Percentiles rank a stretch among this genome's conserved stretches.
These are phyloP conservation scores for Pseudochirops corinnae DNA, from an alignment of 2,797 vertebrate species.

Conservation along the genomic window DNA sequence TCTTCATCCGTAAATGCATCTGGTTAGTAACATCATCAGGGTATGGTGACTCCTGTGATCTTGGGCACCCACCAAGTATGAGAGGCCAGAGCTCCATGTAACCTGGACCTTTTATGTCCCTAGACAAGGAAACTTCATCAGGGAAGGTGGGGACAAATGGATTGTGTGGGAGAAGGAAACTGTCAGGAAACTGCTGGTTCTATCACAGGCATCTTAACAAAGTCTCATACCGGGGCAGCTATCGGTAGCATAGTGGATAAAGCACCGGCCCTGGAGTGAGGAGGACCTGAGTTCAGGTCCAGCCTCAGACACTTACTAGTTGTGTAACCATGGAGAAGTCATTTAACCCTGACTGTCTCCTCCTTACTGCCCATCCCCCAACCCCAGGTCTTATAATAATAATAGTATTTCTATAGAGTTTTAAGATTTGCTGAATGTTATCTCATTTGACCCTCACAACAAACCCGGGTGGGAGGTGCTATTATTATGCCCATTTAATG, in stretches of 20 bases:
- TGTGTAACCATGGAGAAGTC: background rate
- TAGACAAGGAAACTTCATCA: background rate
- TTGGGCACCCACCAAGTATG: background rate
- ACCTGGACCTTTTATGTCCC: background rate
- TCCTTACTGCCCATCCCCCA: no score
- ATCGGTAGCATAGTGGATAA: background rate
- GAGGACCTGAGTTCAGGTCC: background rate
- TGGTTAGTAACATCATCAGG: background rate
- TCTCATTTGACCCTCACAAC: background rate
- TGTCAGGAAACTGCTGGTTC: background rate
- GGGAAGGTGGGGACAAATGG: background rate
- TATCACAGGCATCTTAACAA: background rate
- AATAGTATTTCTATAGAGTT: background rate
- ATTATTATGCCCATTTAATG: background rate
- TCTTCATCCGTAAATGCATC: background rate
- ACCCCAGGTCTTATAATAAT: background rate
- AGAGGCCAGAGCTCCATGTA: background rate
- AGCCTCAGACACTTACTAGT: background rate
- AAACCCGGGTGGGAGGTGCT: background rate
- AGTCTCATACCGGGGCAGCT: background rate
- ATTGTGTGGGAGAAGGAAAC: background rate
- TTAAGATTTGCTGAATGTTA: background rate
- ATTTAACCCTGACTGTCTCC: background rate
- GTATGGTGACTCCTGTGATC: background rate
- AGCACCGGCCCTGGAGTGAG: background rate